Evolutionary conservation across 1,140 invertebrate genomes (phyloP).

Genomic region (Cyrtorhinus lividipennis): DNA sequence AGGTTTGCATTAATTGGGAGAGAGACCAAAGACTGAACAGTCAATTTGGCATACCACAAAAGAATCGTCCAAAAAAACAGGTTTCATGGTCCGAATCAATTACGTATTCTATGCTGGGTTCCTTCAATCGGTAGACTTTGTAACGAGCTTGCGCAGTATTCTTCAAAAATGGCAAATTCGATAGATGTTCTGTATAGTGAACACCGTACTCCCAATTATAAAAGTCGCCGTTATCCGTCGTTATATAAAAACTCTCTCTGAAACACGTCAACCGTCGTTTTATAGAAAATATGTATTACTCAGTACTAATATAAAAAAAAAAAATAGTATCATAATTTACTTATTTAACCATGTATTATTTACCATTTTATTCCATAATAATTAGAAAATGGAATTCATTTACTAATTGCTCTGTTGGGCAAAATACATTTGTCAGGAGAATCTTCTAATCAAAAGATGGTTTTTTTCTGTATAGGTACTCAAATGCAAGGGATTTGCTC

Average conservation of each 20-base stretch:
- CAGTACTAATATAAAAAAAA: too few species aligned
- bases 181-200: constrained; percentile 45
- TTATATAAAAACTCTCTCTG: constrained; percentile 44
- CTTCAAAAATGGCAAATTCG: constrained; percentile 43
- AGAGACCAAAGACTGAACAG: background rate
- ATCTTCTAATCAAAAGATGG: too few species aligned
- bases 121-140: constrained; percentile 33
- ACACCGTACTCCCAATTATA: constrained; percentile 55
- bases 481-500: too few species aligned
- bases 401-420: too few species aligned
- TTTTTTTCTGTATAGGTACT: too few species aligned
- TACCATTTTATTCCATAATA: constrained; percentile 2
- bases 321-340: background rate
- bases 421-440: too few species aligned
- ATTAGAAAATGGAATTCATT: too few species aligned
- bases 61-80: constrained; percentile 40
- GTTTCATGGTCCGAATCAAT: constrained; percentile 47
- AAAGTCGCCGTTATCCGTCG: constrained; percentile 40
- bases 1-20: constrained; percentile 9
- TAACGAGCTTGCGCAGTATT: constrained; percentile 42
- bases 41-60: constrained; percentile 38
- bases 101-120: constrained; percentile 31
- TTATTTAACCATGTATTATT: constrained; percentile 12
- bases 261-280: background rate
- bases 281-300: too few species aligned